Base-by-base conservation (phyloP, 2,113 vertebrate species). In the pig (Sus scrofa) region DNA sequence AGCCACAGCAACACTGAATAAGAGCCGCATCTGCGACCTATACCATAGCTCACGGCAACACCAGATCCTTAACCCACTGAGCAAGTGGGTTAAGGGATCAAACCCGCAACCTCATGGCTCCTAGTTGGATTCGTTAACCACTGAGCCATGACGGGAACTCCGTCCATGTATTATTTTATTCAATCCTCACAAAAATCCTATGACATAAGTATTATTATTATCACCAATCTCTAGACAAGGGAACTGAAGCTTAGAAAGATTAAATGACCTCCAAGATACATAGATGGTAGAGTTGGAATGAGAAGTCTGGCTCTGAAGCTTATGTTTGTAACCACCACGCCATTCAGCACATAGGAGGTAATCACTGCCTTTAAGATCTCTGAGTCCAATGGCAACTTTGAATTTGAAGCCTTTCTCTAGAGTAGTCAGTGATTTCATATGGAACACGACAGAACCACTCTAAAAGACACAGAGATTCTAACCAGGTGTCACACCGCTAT, bases 151-250 rank as follows among this genome's bases (percentile, higher is more conserved):
- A n/a, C n/a, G n/a, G n/a, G n/a, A n/a, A n/a, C n/a, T n/a, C n/a
- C n/a, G n/a, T n/a, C n/a, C n/a, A 30, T 12, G 65, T 4, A 65
- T 52, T 74, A 77, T 71, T 93, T 22, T 68, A 62, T 58, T 65
- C 82, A 85, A 85, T 82, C 71, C 30, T 93, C 73, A 73, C 9
- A 30, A 75, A 86, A 96, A 87, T 73, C 44, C 50, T 39, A 19
- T 32, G 56, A 62, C 20, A 12, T 14, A n/a, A 86, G 52, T 52
- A 30, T 37, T 37, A 8, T n/a, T 52, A n/a, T 65, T 50, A 70
- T 56, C 91, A 67, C 30, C 62, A 78, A n/a, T 85, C 56, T 93
- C 84, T 62, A 56, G 50, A 73, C 27, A 62, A 95, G 62, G 60
- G 32, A 70, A 78, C 39, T 56, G 15, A 81, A 9, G 7, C n/a